Base-by-base conservation (phyloP, 2,113 vertebrate genomes). In the Phylloscopus trochiloides region DNA sequence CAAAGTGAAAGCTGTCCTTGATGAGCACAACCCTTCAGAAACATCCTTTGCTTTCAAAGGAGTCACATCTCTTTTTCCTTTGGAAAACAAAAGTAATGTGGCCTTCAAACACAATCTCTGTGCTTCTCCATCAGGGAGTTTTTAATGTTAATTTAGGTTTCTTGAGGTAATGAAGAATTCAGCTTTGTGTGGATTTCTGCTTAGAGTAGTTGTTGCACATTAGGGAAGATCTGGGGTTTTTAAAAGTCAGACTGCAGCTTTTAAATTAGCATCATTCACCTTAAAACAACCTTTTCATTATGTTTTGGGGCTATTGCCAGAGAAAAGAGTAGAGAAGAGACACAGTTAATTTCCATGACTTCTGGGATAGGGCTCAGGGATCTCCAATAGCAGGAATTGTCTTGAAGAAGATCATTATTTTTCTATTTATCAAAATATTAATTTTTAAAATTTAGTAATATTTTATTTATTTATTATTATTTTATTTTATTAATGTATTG, bases 1-100 rank as follows among this genome's bases (percentile, higher is more conserved):
- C 55, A 63, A 88, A 93, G 90, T 74, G 88, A 96, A 96, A 92
- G 85, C 82, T 90, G 94, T 96, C 96, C 96, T 97, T 97, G 96
- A 94, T 95, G 94, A 92, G 68, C 75, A 59, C 71, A 96, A 71
- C 62, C 72, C 88, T 90, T 95, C 75, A 43, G 43, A 93, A 93
- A 63, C 51, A 34, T 90, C 70, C 74, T 86, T 76, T 68, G 59
- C 71, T 96, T 96, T 96, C 93, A 96, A 93, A 95, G 75, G 75
- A 74, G 66, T 72, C 72, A 55, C 87, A 11, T 58, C 82, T 88
- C 71, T 80, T 92, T 92, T 83, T 54, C 61, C 55, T 94, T 77
- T 26, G 7, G 93, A 88, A 97, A 96, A 96, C 93, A 90, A 83
- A 95, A 95, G 92, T 83, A 71, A 83, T 7, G 75, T 80, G 94